A percentile compares a stretch with the other conserved stretches of the same genome.
These are phyloP conservation scores for Athrips mouffetella DNA, from an alignment of 2,888 invertebrate genomes.

Conservation along the genomic window DNA sequence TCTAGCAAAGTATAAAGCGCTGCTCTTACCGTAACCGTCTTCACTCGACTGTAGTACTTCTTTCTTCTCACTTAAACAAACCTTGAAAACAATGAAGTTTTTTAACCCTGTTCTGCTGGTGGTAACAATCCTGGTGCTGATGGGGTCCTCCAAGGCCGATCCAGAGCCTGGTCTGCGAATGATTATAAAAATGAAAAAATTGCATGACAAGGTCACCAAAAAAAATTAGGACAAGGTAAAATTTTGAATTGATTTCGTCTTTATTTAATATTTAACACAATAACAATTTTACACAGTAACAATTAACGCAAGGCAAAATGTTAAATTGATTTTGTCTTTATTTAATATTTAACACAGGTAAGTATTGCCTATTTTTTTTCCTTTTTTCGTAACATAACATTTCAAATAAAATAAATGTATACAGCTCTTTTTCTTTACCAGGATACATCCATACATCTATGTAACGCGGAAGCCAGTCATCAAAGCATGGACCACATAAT, in stretches of 20 bases:
- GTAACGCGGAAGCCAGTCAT: too few relatives aligned
- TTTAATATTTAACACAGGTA: background rate
- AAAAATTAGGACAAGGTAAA: background rate
- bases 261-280: background rate
- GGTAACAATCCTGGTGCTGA: constrained; percentile 30
- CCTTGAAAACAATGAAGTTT: constrained; percentile 35
- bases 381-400: too few relatives aligned
- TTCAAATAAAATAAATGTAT: too few relatives aligned
- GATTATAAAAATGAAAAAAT: background rate
- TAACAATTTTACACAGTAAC: too few relatives aligned
- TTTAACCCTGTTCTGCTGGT: constrained; percentile 31
- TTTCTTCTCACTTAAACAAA: background rate
- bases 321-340: too few relatives aligned
- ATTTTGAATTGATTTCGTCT: too few relatives aligned
- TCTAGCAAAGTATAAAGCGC: too few relatives aligned
- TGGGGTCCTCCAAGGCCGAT: constrained; percentile 29
- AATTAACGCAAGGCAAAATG: background rate
- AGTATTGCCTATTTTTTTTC: too few relatives aligned
- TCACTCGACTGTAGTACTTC: background rate
- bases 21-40: too few relatives aligned
- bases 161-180: constrained; percentile 21
- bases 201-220: background rate
- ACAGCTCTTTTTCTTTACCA: too few relatives aligned
- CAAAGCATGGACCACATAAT: too few relatives aligned
- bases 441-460: too few relatives aligned